These are phyloP conservation scores for Platycercus adscitus DNA, from an alignment of 2,113 vertebrate species.

Conservation along the genomic window DNA sequence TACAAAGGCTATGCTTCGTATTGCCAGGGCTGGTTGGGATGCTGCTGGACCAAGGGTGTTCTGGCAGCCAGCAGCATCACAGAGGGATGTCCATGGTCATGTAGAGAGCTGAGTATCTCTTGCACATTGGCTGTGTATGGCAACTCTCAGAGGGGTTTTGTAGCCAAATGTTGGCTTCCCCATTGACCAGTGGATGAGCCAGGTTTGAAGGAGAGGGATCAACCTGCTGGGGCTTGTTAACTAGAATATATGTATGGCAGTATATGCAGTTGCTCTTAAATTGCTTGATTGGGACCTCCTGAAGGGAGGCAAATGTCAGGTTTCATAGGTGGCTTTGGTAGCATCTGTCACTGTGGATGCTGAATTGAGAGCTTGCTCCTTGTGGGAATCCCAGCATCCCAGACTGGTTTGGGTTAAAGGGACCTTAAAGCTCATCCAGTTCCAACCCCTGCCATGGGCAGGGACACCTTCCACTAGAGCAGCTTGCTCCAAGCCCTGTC, in stretches of 20 bases:
- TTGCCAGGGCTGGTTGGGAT: background rate
- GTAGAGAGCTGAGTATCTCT: background rate
- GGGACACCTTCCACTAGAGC: background rate
- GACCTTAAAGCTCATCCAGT: background rate
- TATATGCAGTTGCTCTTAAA: background rate
- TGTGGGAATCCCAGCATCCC: background rate
- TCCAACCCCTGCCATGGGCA: background rate
- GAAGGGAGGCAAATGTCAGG: background rate
- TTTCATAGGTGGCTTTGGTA: background rate
- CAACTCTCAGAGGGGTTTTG: background rate
- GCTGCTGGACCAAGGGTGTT: background rate
- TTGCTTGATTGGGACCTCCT: background rate
- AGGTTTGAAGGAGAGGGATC: background rate
- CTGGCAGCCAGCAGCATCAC: background rate
- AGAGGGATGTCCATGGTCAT: fast-evolving
- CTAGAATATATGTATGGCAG: background rate
- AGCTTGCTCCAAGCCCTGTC: background rate
- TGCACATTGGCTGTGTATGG: background rate
- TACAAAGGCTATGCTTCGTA: background rate
- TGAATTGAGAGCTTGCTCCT: background rate
- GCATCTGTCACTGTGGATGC: fast-evolving
- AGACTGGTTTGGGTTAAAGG: background rate
- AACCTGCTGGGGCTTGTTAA: background rate
- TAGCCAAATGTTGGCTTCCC: background rate
- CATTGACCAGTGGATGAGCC: background rate